Conservation (phyloP, 2,888 invertebrate genomes). For the Platerodrilus igneus region DNA sequence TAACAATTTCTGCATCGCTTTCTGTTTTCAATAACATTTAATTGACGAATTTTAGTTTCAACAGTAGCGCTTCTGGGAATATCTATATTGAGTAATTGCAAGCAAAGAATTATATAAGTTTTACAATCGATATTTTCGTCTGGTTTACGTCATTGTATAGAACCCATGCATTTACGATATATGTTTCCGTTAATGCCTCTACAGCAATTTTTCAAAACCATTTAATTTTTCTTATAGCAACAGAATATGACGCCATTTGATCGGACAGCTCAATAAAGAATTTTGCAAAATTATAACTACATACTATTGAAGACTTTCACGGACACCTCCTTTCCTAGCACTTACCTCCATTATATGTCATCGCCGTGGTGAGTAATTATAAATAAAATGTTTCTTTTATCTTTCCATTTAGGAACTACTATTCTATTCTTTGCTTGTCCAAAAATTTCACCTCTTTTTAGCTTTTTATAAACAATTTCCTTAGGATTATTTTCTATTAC, state of each 20-base stretch:
- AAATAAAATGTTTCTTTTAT: slow-evolving; percentile 23
- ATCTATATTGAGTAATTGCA: not conserved
- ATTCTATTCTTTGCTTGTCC: not conserved
- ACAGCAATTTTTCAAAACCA: slow-evolving; percentile 24
- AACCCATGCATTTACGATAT: slow-evolving; percentile 9
- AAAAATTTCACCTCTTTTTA: too few species aligned
- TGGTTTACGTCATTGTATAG: slow-evolving; percentile 6
- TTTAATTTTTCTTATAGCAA: slow-evolving; percentile 20
- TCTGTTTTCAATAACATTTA: not conserved
- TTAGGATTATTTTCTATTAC: slow-evolving; percentile 10
- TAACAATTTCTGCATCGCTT: not conserved
- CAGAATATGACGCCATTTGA: slow-evolving; percentile 24
- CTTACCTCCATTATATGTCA: slow-evolving; percentile 2
- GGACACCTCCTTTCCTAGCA: slow-evolving; percentile 4
- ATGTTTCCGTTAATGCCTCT: slow-evolving; percentile 27
- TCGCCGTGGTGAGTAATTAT: slow-evolving; percentile 7
- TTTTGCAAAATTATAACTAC: slow-evolving; percentile 25
- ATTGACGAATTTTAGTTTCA: not conserved
- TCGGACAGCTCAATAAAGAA: slow-evolving; percentile 27
- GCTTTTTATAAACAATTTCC: too few species aligned
- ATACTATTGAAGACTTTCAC: slow-evolving; percentile 19
- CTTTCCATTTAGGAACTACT: slow-evolving; percentile 30
- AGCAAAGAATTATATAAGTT: not conserved
- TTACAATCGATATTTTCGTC: not conserved
- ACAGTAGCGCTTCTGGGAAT: not conserved